A percentile compares a stretch with the other conserved stretches of the same genome.
Evolutionary conservation across 2,888 invertebrate genomes (phyloP).

Genomic region (Brachynemurus nebulosus): DNA sequence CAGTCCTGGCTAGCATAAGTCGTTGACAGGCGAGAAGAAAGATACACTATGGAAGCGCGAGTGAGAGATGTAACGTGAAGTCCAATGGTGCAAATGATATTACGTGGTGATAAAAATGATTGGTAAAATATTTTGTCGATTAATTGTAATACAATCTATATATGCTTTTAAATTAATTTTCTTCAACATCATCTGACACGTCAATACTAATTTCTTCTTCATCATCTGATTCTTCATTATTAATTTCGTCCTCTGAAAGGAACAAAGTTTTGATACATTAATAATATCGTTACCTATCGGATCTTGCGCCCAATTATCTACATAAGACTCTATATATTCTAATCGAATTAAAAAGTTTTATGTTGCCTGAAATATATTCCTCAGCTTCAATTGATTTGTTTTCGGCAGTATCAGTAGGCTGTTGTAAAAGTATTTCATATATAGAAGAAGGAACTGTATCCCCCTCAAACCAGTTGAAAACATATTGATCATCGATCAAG

Average conservation of each 20-base stretch:
- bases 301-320: not conserved
- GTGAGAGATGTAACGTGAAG: not conserved
- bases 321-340: too few species aligned
- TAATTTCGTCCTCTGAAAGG: conserved; percentile 1
- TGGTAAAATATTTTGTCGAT: conserved; percentile 2
- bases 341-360: not conserved
- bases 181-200: conserved; percentile 1
- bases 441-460: not conserved
- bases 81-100: not conserved
- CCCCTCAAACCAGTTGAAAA: conserved; percentile 5
- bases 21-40: conserved; percentile 1
- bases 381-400: not conserved
- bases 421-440: not conserved
- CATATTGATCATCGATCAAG: conserved; percentile 2
- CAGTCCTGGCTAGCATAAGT: not conserved
- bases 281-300: not conserved
- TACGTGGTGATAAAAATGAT: too few species aligned
- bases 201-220: not conserved
- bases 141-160: not conserved
- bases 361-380: not conserved
- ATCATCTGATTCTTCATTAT: conserved; percentile 2
- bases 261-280: conserved; percentile 1
- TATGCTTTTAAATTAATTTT: conserved; percentile 1
- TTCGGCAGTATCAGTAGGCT: not conserved
- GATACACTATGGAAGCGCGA: conserved; percentile 1